Percentiles rank a stretch among this genome's conserved stretches.
phyloP scores from a whole-genome alignment of 2,113 vertebrate species.

The Albula glossodonta region DNA sequence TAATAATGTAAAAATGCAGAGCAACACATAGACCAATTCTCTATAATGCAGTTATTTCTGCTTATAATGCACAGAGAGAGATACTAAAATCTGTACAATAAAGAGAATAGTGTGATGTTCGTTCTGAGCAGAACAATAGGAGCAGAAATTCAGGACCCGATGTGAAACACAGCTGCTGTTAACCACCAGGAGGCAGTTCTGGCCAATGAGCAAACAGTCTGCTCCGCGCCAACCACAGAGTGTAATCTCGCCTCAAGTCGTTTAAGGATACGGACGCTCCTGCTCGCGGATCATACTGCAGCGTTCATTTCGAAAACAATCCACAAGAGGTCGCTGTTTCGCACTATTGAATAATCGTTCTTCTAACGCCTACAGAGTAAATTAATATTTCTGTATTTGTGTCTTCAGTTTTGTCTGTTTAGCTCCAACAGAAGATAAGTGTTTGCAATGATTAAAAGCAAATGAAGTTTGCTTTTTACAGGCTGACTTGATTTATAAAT shows the following conservation, averaged over 20 bases:
- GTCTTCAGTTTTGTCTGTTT: neutral
- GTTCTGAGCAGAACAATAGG: too few relatives aligned
- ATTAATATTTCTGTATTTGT: neutral
- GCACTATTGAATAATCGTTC: neutral
- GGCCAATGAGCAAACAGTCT: neutral
- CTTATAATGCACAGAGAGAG: too few relatives aligned
- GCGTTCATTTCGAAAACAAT: neutral
- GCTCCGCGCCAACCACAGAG: neutral
- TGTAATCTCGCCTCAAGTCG: neutral
- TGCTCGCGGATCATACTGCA: neutral
- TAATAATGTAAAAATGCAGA: too few relatives aligned
- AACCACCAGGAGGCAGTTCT: neutral
- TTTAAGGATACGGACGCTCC: neutral
- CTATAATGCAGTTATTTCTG: too few relatives aligned
- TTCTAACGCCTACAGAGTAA: neutral
- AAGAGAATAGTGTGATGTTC: too few relatives aligned
- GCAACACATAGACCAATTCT: too few relatives aligned
- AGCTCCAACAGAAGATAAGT: neutral
- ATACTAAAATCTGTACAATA: too few relatives aligned
- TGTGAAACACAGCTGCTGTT: neutral
- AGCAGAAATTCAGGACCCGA: too few relatives aligned
- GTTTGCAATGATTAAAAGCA: neutral
- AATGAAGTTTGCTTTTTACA: neutral
- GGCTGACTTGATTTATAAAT: neutral
- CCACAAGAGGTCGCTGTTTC: neutral